Percentiles rank a stretch among this genome's conserved stretches.
Evolutionary conservation across 2,797 vertebrate genomes (phyloP).

Genomic region (Mallotus villosus): DNA sequence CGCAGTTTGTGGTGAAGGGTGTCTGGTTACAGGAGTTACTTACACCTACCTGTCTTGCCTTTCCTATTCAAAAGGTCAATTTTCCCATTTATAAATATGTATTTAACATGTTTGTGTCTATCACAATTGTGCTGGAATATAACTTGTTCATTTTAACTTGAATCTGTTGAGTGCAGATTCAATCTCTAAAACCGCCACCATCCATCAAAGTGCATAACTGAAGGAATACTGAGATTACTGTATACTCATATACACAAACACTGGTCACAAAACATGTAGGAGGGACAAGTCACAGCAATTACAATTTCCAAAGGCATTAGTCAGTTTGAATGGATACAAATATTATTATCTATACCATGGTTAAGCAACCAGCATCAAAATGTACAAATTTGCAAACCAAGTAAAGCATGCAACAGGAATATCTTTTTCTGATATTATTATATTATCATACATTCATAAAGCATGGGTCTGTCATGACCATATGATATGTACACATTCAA

Average conservation of each 20-base stretch:
- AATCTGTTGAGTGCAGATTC: constrained; percentile 58
- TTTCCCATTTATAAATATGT: constrained; percentile 43
- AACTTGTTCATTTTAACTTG: constrained; percentile 16
- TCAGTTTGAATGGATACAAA: constrained; percentile 48
- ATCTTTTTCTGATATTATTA: constrained; percentile 46
- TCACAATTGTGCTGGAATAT: constrained; percentile 42
- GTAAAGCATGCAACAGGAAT: constrained; percentile 62
- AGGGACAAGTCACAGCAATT: constrained; percentile 47
- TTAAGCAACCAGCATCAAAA: constrained; percentile 38
- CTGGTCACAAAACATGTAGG: constrained; percentile 56
- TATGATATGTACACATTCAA: constrained; percentile 76
- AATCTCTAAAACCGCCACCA: constrained; percentile 62
- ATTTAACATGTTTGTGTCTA: constrained; percentile 43
- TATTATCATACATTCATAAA: constrained; percentile 55
- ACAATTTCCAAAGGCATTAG: constrained; percentile 66
- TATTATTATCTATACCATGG: not conserved
- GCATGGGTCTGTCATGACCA: constrained; percentile 41
- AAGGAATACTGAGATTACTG: constrained; percentile 67
- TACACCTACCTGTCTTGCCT: constrained; percentile 6
- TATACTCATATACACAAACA: constrained; percentile 63
- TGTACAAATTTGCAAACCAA: constrained; percentile 57
- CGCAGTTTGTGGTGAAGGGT: constrained; percentile 35
- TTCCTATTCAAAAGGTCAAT: constrained; percentile 34
- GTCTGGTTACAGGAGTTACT: not conserved
- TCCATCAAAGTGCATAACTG: constrained; percentile 74